Base-by-base conservation (phyloP, 53 echinoderm and acorn worm genomes). In the Arbacia lixula region DNA sequence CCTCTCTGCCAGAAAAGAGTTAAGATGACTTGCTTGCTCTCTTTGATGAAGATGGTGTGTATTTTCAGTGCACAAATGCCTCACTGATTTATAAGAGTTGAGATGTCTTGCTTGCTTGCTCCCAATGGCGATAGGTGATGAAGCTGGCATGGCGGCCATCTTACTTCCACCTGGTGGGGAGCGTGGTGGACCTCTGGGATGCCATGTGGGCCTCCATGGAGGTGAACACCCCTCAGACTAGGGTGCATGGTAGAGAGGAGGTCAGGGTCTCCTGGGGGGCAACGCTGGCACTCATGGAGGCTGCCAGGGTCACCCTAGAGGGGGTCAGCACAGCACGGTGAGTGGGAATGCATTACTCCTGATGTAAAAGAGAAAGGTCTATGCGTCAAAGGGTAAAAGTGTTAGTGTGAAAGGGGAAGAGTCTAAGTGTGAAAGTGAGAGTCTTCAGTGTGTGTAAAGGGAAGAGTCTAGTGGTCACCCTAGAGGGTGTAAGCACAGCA, bases 151-250 rank as follows among this genome's bases (percentile, higher is more conserved):
- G 78, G 82, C 85, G 67, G 60, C 93, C 90, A 16, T 85, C 85
- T 4, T 93, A 93, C 61, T 89, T 90, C 57, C 93, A 90, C 63
- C 53, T 88, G 30, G 90, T 81, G 12, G 82, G 82, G 29, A 81
- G 82, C 50, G 50, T 81, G 30, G 42, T 81, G 16, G 51, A 81
- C 49, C 64, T 81, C 31, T 81, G 82, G 82, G 82, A 81, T 63
- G 20, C 82, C 64, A 28, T 81, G 42, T 81, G 82, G 82, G 42
- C 82, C 64, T 81, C 82, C 2, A 62, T 81, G 49, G 46, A 50
- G 17, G 2, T 41, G 19, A 42, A 6, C 62, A 29, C 63, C 6
- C 82, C 82, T 14, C 19, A 16, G 12, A 58, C 77, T 2, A 58
- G 57, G 2, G 36, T 36, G 57, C 56, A 37, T 8, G 0, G 40